phyloP scores from a whole-genome alignment of 2,797 vertebrate genomes.

The Chaetophractus vellerosus region DNA sequence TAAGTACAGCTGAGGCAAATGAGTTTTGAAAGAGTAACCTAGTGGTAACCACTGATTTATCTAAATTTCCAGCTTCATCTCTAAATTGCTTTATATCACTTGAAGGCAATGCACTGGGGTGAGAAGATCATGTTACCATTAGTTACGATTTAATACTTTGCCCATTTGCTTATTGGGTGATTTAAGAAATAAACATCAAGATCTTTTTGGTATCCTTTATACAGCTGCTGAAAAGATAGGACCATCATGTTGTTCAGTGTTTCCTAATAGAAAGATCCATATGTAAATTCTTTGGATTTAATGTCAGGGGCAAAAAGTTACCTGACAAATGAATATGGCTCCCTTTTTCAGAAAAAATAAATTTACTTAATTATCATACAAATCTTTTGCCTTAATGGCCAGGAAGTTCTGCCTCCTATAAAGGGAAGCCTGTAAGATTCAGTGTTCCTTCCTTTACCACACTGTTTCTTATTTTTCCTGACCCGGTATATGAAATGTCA shows the following conservation, averaged over 20 bases:
- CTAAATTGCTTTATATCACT: not conserved
- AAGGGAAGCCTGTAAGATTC: not conserved
- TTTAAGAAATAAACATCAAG: not conserved
- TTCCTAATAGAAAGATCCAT: not conserved
- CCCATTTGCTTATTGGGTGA: not conserved
- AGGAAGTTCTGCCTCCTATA: not conserved
- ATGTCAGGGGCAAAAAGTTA: not conserved
- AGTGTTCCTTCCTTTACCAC: not conserved
- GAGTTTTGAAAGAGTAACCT: not conserved
- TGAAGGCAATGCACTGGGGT: not conserved
- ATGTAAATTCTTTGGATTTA: slow-evolving; percentile 39
- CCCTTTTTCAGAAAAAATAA: not conserved
- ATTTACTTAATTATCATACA: not conserved
- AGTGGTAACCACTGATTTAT: not conserved
- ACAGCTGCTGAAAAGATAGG: not conserved
- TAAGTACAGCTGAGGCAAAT: not conserved
- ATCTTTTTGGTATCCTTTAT: not conserved
- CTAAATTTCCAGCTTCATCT: not conserved
- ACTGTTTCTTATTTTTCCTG: slow-evolving; percentile 19
- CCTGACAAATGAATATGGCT: not conserved
- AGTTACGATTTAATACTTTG: not conserved
- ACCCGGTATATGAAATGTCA: not conserved
- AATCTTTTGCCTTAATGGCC: not conserved
- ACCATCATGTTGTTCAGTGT: not conserved
- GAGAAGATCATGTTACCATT: not conserved